Evolutionary conservation across 2,113 vertebrate species (phyloP), one percentile per base, ranked within the genome.

Genomic region (Apus apus): DNA sequence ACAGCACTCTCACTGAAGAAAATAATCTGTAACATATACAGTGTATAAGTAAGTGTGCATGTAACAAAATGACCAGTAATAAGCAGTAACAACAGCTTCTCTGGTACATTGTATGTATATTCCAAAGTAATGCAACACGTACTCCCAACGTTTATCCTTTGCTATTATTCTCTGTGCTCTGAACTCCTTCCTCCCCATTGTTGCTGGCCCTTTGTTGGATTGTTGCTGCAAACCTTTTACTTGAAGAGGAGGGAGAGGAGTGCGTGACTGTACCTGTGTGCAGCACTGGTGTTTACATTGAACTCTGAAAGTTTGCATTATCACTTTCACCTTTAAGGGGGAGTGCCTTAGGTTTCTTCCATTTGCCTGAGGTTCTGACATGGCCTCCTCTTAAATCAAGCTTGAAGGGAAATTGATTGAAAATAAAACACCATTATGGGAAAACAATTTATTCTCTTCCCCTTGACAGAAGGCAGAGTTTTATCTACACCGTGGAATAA

Each of bases 351-450:
- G 64, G 95, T 94, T 96, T 90, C 84, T 95, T 93, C 74, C 89
- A 81, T 90, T 75, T 0, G 13, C 72, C 93, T 93, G 50, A 95
- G 87, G 93, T 94, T 98, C 93, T 96, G 94, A 93, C 94, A 96
- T 95, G 93, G 94, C 95, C 93, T 95, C 67, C 93, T 97, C 97
- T 97, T 98, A 98, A 98, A 98, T 98, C 98, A 98, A 97, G 91
- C 97, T 98, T 97, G 97, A 98, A 97, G 87, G 97, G 89, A 97
- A 98, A 98, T 98, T 98, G 97, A 98, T 98, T 98, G 97, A 97
- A 97, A 98, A 97, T 96, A 97, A 97, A 98, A 96, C 60, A 95
- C 92, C 81, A 94, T 98, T 98, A 98, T 96, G 86, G 97, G 90
- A 97, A 97, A 98, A 97, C 97, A 97, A 97, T 98, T 97, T 97